A percentile compares a stretch with the other conserved stretches of the same genome.
Conservation (phyloP, 1,140 invertebrate genomes). For the Orius laevigatus region DNA sequence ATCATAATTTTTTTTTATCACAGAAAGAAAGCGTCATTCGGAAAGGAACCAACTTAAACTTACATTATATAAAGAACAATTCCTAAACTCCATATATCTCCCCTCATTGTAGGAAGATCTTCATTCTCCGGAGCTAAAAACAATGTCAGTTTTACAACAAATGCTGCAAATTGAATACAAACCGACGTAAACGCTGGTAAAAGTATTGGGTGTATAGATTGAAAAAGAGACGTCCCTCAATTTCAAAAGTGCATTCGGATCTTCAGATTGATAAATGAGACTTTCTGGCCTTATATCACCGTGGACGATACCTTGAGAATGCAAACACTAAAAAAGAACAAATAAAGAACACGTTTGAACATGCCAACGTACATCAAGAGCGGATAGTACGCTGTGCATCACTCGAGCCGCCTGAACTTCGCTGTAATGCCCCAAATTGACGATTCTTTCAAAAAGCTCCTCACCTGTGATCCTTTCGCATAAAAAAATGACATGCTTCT, state of each 20-base stretch:
- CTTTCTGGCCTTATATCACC: constrained; percentile 36
- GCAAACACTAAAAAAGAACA: constrained; percentile 27
- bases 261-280: constrained; percentile 30
- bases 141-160: constrained; percentile 5
- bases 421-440: constrained; percentile 30
- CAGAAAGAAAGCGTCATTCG: too few species aligned
- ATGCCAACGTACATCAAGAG: constrained; percentile 26
- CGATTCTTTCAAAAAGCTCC: constrained; percentile 36
- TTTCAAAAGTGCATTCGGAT: constrained; percentile 30
- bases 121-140: constrained; percentile 35
- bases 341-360: not conserved
- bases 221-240: constrained; percentile 34
- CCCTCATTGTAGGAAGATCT: constrained; percentile 27
- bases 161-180: not conserved
- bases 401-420: constrained; percentile 33
- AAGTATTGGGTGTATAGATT: constrained; percentile 19
- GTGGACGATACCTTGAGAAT: constrained; percentile 30
- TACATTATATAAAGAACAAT: constrained; percentile 35
- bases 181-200: constrained; percentile 11
- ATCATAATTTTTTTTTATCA: too few species aligned
- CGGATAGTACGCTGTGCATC: constrained; percentile 28
- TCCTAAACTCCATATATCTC: constrained; percentile 39
- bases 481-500: constrained; percentile 20
- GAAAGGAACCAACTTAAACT: constrained; percentile 16
- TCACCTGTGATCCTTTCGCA: constrained; percentile 24